Evolutionary conservation across 92 coral and sea anemone species (phyloP), one percentile per base, ranked within the genome.

Genomic region (Phymanthus crucifer): DNA sequence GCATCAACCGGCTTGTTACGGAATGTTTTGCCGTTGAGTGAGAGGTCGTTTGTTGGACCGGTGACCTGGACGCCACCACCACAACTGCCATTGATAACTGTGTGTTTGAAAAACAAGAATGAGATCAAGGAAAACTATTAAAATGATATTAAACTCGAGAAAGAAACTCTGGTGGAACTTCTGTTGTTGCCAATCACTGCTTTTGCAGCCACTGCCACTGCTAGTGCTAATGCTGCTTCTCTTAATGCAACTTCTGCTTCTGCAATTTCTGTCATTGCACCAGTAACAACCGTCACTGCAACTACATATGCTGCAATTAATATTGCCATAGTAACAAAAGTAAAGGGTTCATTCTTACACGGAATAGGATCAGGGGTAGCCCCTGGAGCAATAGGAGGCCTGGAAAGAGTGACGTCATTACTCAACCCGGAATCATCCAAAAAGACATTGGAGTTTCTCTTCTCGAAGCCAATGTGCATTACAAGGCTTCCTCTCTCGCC

Each of bases 1-100:
- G 89, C 97, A 68, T 95, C 96, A 23, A 94, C 91, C 18, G 99
- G 99, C 81, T 95, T 95, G 84, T 93, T 95, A 32, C 97, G 95
- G 50, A 95, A 84, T 6, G 99, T 95, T 74, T 80, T 90, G 33
- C 99, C 99, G 83, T 95, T 94, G 21, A 95, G 90, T 75, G 87
- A 86, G 40, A 95, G 85, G 54, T 90, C 92, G 64, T 94, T 97
- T n/a, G 84, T 89, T 35, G 94, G 90, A 35, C 94, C 94, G 29
- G 81, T 91, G n/a, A 95, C 72, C 86, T 82, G 95, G 0, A 86
- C 83, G 21, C 98, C 99, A 35, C 86, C 90, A 18, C 95, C 96
- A 70, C 99, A 95, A 50, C 92, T 95, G 48, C 99, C 99, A 64
- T 90, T 93, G 70, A 85, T 84, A 61, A 83, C 98, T 94, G 43